Evolutionary conservation across 1,140 invertebrate species (phyloP).

Genomic region (Aphelinus atriplicis): DNA sequence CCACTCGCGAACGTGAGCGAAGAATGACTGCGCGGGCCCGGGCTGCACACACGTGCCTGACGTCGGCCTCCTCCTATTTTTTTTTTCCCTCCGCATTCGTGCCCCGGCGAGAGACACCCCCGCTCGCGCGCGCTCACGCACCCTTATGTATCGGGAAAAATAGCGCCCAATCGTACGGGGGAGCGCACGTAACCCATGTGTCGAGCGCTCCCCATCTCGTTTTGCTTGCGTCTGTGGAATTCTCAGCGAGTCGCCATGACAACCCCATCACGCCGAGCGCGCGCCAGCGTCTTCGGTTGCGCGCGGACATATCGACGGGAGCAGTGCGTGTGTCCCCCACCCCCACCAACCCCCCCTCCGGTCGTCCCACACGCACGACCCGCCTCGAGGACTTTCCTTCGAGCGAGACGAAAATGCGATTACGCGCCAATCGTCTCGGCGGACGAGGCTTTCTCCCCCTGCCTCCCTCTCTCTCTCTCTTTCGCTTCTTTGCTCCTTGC

Average conservation of each 20-base stretch:
- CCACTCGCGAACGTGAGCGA: not conserved
- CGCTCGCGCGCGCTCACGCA: conserved; percentile 40
- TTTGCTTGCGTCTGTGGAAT: conserved; percentile 54
- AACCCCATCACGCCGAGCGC: conserved; percentile 53
- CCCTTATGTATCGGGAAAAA: conserved; percentile 60
- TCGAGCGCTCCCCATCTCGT: too few species aligned
- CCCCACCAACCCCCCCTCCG: too few species aligned
- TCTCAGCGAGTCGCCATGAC: conserved; percentile 59
- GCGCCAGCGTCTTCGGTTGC: conserved; percentile 43
- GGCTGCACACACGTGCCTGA: not conserved
- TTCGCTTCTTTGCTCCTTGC: not conserved
- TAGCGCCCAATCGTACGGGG: conserved; percentile 59
- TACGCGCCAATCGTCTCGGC: conserved; percentile 18
- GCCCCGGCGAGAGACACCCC: conserved; percentile 39
- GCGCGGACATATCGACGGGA: too few species aligned
- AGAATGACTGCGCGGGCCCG: conserved; percentile 16
- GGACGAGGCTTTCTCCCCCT: not conserved
- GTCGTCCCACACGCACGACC: conserved; percentile 32
- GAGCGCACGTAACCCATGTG: too few species aligned
- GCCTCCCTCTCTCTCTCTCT: not conserved
- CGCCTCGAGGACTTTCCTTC: conserved; percentile 20
- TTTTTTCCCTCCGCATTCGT: conserved; percentile 20
- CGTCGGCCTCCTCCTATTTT: not conserved
- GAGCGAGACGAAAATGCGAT: conserved; percentile 34
- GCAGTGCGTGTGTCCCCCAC: not conserved